These are phyloP conservation scores for Drosophila pectinifera DNA, from an alignment of 1,140 invertebrate genomes.

Conservation along the genomic window DNA sequence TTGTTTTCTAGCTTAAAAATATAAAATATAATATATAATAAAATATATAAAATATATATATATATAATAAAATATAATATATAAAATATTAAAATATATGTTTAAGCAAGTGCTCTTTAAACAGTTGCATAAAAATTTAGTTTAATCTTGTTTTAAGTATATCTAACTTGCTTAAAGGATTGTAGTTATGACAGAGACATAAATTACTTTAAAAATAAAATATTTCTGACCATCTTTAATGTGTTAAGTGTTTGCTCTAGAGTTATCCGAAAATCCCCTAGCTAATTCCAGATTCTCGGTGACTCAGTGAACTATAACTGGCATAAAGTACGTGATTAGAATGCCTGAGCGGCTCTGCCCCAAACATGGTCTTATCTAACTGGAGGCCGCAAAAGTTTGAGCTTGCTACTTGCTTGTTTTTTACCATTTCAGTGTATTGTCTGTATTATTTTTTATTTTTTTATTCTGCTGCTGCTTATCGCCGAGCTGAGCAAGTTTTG, in stretches of 20 bases:
- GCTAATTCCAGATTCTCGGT: constrained; percentile 31
- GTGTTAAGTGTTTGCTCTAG: constrained; percentile 5
- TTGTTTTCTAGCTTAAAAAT: not conserved
- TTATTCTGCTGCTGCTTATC: constrained; percentile 50
- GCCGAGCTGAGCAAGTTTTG: constrained; percentile 48
- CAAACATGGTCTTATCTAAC: constrained; percentile 54
- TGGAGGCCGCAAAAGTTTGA: constrained; percentile 22
- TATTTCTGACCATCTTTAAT: not conserved
- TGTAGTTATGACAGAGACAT: no score
- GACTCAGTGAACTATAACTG: constrained; percentile 45
- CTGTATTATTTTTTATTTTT: no score
- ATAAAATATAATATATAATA: not conserved
- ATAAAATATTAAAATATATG: no score
- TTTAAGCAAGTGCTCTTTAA: no score
- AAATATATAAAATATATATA: not conserved
- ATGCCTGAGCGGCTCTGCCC: constrained; percentile 21
- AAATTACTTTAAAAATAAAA: no score
- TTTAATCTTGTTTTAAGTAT: no score
- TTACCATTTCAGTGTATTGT: constrained; percentile 26
- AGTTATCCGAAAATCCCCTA: constrained; percentile 7
- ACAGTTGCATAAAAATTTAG: no score
- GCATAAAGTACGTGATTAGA: constrained; percentile 59
- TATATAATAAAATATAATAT: not conserved
- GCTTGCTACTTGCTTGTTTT: constrained; percentile 17
- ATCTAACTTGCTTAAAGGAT: not conserved